phyloP scores from a whole-genome alignment of 2,888 invertebrate genomes.

The Diachrysia chrysitis region DNA sequence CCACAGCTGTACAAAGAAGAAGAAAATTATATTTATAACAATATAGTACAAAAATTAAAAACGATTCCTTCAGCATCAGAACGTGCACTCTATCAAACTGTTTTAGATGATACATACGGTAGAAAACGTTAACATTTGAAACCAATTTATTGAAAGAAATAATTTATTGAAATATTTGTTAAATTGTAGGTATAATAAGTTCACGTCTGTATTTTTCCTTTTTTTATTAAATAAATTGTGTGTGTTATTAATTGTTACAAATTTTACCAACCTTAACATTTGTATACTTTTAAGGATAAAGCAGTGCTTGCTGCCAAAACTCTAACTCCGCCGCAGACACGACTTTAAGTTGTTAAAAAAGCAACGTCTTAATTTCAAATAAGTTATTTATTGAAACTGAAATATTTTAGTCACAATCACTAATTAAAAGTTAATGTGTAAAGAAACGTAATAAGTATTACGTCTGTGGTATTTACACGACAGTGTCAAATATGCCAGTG shows the following conservation, averaged over 20 bases:
- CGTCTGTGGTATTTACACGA: not conserved
- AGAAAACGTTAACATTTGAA: conserved; percentile 57
- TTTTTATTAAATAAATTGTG: not conserved
- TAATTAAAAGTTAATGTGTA: too few species aligned
- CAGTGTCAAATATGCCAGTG: not conserved
- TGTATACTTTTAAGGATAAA: not conserved
- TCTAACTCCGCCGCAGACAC: too few species aligned
- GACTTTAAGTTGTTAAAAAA: too few species aligned
- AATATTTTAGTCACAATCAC: too few species aligned
- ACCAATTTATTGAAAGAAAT: not conserved
- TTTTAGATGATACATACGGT: conserved; percentile 92
- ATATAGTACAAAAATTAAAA: conserved; percentile 83
- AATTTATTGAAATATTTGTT: not conserved
- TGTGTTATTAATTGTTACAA: not conserved
- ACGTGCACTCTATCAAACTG: conserved; percentile 92
- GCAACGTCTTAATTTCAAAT: too few species aligned
- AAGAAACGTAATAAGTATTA: not conserved
- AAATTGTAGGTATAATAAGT: not conserved
- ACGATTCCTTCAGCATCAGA: conserved; percentile 70
- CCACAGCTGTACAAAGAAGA: conserved; percentile 92
- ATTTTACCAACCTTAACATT: not conserved
- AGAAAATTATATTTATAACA: conserved; percentile 92
- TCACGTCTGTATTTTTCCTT: not conserved
- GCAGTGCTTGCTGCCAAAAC: too few species aligned
- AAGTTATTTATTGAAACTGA: too few species aligned